A percentile compares a stretch with the other conserved stretches of the same genome.
These are phyloP conservation scores for Spodoptera littoralis DNA, from an alignment of 2,888 invertebrate genomes.

Conservation along the genomic window DNA sequence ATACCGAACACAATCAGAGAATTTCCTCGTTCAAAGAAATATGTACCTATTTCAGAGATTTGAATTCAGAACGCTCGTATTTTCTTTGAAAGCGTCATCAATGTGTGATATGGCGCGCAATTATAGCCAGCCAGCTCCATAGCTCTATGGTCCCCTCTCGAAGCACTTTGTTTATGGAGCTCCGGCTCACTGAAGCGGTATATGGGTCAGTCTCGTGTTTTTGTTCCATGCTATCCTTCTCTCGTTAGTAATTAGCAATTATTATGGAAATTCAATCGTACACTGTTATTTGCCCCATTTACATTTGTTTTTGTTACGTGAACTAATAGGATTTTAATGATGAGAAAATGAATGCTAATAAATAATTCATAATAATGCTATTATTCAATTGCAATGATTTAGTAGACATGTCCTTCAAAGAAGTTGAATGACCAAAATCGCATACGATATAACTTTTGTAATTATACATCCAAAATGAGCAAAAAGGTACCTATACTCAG, in stretches of 20 bases:
- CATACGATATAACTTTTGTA: no score
- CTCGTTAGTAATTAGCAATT: constrained; percentile 36
- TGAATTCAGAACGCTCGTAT: constrained; percentile 19
- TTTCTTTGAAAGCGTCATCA: constrained; percentile 38
- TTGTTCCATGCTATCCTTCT: constrained; percentile 35
- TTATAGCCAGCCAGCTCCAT: constrained; percentile 42
- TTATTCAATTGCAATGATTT: no score
- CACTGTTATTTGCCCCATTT: constrained; percentile 11
- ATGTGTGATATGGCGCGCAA: constrained; percentile 46
- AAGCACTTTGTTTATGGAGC: constrained; percentile 53
- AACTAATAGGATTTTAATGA: constrained; percentile 1
- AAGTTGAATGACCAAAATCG: no score
- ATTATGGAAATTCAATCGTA: constrained; percentile 30
- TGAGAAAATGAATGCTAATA: neutral
- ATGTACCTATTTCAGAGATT: constrained; percentile 1
- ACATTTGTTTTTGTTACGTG: constrained; percentile 13
- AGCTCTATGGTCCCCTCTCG: constrained; percentile 36
- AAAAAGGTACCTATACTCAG: no score
- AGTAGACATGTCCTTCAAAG: no score
- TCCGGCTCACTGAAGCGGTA: constrained; percentile 51
- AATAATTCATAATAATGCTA: neutral
- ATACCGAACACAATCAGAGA: neutral
- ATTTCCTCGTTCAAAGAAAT: neutral
- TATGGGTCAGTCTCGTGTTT: constrained; percentile 61
- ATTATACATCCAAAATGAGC: no score